Base-by-base conservation (phyloP, 2,888 invertebrate genomes). In the Cerastoderma edule region DNA sequence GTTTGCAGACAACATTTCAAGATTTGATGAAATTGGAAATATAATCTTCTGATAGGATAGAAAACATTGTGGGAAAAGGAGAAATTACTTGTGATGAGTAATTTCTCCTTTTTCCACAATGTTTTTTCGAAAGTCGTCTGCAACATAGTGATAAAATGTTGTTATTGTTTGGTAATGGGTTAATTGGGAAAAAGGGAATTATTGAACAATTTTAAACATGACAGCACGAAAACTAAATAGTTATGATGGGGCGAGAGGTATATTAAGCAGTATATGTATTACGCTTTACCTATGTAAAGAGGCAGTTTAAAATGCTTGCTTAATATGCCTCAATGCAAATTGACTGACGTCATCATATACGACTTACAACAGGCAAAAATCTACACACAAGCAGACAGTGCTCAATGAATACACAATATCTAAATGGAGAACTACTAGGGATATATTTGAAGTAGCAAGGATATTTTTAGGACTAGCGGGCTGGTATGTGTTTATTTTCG, bases 381-480 rank as follows among this genome's bases (percentile, higher is more conserved):
- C n/a, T 60, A 60, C 60, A 60, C 60, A 60, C 8, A 13, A 24
- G 33, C 39, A 35, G 6, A 22, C 60, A n/a, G 39, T 60, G 13
- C 60, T 60, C 24, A 60, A 33, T 60, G 60, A 60, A 60, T 60
- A 60, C 60, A 60, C 60, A 60, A 33, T 39, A 60, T 60, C 60
- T 60, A 60, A 60, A 60, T 60, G 60, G 60, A 60, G 60, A 60
- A 60, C 16, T 10, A 10, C 35, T 35, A 16, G 39, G 27, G 60
- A 60, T 60, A 60, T 60, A 39, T 60, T 60, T 60, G 60, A 60
- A 60, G 60, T 24, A 39, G 22, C 27, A 16, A 24, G 60, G 60
- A 60, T 60, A 60, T 60, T 39, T 60, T 60, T 60, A 57, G 60
- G 60, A 35, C 60, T 60, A 60, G 33, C 60, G 39, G 39, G 39